Evolutionary conservation across 2,888 invertebrate genomes (phyloP).

Genomic region (Melinaea menophilus): DNA sequence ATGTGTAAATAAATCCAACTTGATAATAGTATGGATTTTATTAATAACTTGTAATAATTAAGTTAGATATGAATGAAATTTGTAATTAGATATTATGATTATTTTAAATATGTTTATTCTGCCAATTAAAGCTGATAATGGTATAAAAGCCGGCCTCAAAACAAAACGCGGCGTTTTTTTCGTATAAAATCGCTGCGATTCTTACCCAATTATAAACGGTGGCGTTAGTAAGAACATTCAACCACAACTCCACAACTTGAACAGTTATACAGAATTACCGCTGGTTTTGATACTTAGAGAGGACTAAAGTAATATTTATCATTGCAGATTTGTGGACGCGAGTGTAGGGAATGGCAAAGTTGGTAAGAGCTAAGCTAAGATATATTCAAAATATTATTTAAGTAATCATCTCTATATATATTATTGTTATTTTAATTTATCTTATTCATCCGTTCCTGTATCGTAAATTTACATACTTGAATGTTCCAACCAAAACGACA

Average conservation of each 20-base stretch:
- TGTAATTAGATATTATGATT: too few relatives aligned
- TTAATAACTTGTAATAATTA: too few relatives aligned
- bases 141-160: background rate
- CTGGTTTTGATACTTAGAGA: constrained; percentile 23
- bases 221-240: constrained; percentile 23
- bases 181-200: background rate
- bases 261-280: constrained; percentile 17
- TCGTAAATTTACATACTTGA: background rate
- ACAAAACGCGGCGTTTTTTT: constrained; percentile 3
- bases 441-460: background rate
- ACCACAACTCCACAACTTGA: constrained; percentile 27
- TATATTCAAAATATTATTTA: background rate
- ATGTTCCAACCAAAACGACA: background rate
- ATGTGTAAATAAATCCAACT: too few relatives aligned
- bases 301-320: constrained; percentile 27
- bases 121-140: too few relatives aligned
- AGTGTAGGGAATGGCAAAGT: constrained; percentile 11
- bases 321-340: constrained; percentile 17
- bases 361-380: background rate
- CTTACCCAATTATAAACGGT: background rate
- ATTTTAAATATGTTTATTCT: too few relatives aligned
- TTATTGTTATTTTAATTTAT: too few relatives aligned
- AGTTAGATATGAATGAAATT: too few relatives aligned
- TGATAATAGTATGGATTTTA: too few relatives aligned
- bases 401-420: too few relatives aligned